Base-by-base conservation (phyloP, 2,113 vertebrate species). In the Amia ocellicauda region DNA sequence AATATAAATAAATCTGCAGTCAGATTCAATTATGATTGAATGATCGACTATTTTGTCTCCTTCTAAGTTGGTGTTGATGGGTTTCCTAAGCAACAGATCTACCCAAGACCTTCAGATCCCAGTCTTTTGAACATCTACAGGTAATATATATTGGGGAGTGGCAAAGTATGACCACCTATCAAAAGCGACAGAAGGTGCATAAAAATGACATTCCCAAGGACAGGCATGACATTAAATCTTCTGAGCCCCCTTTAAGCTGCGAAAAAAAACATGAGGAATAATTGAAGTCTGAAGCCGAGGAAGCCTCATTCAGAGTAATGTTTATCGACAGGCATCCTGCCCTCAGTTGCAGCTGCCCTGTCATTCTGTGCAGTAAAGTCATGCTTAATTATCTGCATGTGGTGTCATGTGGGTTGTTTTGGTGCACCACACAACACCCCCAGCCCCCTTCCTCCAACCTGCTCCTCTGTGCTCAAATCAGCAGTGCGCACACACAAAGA, bases 341-440 rank as follows among this genome's bases (percentile, higher is more conserved):
- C 53, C 41, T 4, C 42, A 26, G 17, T 57, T 28, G 45, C 42
- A 52, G 52, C 28, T n/a, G 23, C 31, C 16, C 55, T 60, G 61
- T 57, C 67, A 52, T 51, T 29, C 36, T 14, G 19, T 27, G 31
- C 58, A 60, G 28, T 4, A 53, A 24, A 49, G n/a, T 62, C 52
- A 57, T n/a, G 45, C 51, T 62, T 47, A 59, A 55, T 27, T 27
- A 51, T 22, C 28, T 28, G 58, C 43, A 41, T 19, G 5, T 50
- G 16, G 8, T 50, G 16, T 50, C 47, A 50, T n/a, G 26, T 36
- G 19, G 24, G 11, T n/a, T 22, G 8, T 22, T 16, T 27, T 14
- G 47, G 59, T 5, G 42, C n/a, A 47, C 14, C 16, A 47, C 16
- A 2, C n/a, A n/a, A n/a, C 45, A 16, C 31, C 31, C 31, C 31